Conservation (phyloP, 2,797 vertebrate genomes). For the Lepus townsendii region DNA sequence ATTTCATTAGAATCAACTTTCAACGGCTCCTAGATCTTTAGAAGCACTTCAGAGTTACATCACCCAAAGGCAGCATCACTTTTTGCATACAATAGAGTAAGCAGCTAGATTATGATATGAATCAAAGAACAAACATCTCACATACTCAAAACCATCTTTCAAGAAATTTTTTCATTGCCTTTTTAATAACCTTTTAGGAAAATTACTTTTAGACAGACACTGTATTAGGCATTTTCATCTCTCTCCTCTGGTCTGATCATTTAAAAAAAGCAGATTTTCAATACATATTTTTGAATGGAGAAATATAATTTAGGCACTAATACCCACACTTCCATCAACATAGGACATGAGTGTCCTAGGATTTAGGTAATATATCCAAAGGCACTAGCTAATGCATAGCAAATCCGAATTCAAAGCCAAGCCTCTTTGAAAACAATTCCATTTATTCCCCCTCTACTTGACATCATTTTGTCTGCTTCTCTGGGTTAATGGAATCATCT, state of each 20-base stretch:
- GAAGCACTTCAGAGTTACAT: background rate
- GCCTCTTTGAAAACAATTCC: conserved; percentile 6
- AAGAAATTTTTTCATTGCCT: background rate
- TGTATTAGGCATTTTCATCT: background rate
- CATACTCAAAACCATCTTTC: background rate
- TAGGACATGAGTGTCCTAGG: background rate
- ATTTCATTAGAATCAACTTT: conserved; percentile 33
- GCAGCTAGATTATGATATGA: background rate
- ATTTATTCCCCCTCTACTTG: background rate
- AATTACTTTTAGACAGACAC: background rate
- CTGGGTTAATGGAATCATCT: conserved; percentile 34
- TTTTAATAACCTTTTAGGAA: conserved; percentile 2
- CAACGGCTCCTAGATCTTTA: background rate
- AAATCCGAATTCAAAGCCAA: background rate
- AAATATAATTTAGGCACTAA: background rate
- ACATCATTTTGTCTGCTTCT: background rate
- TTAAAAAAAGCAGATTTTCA: background rate
- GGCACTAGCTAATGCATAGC: background rate
- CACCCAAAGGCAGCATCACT: background rate
- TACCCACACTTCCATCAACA: background rate
- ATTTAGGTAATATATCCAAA: background rate
- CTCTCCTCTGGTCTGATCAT: conserved; percentile 33
- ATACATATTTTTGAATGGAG: background rate
- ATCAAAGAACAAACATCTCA: background rate
- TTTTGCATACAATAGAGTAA: background rate